Base-by-base conservation (phyloP, 2,797 vertebrate species). In the Clamator glandarius region DNA sequence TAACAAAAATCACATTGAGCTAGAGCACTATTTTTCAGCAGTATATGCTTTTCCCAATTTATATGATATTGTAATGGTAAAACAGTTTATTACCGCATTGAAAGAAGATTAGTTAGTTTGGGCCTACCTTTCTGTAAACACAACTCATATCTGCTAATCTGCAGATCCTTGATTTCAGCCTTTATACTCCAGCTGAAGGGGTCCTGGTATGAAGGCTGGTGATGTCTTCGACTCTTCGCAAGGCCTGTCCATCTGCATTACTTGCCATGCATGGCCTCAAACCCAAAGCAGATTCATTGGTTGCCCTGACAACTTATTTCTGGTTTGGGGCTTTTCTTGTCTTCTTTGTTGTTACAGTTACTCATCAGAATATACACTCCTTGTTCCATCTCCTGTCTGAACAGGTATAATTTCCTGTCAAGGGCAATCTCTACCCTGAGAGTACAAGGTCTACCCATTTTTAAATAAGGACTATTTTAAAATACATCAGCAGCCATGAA, bases 221-320 rank as follows among this genome's bases (percentile, higher is more conserved):
- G n/a, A 62, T 39, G 29, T 54, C 51, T 87, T 80, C 46, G 16
- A 46, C 28, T 31, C 35, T 72, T 19, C 1, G 1, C 25, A n/a
- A 26, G 18, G 28, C 59, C 20, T 61, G 19, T 74, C 68, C 50
- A 19, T 54, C 11, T 41, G 29, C 26, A 23, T 1, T 70, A 23
- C 19, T 69, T 36, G 52, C 52, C 62, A 28, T 70, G 17, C 36
- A 63, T 66, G 51, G 5, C 41, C 44, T 86, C 50, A 69, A 81
- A 68, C 12, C 36, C 36, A 88, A 68, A 57, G 68, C 25, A 64
- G 58, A 39, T 8, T 42, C 36, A 70, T 68, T 84, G 41, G 33
- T 93, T 88, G 24, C 36, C 66, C 62, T 84, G 80, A 88, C 8
- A 62, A 91, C 73, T 93, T 72, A 64, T 84, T 93, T 81, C 66